A percentile compares a stretch with the other conserved stretches of the same genome.
These are phyloP conservation scores for Panthera uncia DNA, from an alignment of 2,113 vertebrate species.

Conservation along the genomic window DNA sequence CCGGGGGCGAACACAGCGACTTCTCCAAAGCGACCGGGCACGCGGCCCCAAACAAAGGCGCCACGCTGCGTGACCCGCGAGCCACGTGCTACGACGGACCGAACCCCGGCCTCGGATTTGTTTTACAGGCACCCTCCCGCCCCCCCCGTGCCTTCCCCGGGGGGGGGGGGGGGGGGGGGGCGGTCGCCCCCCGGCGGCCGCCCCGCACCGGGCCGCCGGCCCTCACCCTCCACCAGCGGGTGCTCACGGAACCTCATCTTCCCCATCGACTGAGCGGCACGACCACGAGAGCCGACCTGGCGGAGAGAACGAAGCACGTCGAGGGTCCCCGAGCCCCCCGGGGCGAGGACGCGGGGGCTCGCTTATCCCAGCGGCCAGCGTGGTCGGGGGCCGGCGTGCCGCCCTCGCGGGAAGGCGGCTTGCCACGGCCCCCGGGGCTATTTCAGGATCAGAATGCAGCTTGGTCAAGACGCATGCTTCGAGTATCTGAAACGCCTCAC, in stretches of 20 bases:
- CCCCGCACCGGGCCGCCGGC: neutral
- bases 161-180: no score
- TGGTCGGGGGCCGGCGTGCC: neutral
- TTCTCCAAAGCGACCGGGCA: neutral
- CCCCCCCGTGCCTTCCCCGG: no score
- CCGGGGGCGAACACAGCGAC: fast-evolving
- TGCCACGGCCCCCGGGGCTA: neutral
- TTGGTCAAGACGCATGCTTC: neutral
- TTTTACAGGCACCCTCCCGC: neutral
- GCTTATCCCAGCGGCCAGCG: fast-evolving
- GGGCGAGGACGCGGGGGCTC: neutral
- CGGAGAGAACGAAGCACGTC: neutral
- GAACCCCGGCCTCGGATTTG: neutral
- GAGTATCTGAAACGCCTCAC: neutral
- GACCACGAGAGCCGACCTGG: neutral
- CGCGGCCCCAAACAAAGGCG: fast-evolving
- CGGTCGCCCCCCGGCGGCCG: neutral
- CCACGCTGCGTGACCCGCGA: fast-evolving
- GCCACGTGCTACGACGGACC: fast-evolving
- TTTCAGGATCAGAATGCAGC: neutral
- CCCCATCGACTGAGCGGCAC: fast-evolving
- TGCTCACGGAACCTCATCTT: neutral
- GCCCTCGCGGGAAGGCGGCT: neutral
- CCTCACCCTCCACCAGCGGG: neutral
- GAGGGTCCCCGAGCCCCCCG: neutral